Conservation (phyloP, 2,797 vertebrate genomes). For the Lagothrix lagotricha region DNA sequence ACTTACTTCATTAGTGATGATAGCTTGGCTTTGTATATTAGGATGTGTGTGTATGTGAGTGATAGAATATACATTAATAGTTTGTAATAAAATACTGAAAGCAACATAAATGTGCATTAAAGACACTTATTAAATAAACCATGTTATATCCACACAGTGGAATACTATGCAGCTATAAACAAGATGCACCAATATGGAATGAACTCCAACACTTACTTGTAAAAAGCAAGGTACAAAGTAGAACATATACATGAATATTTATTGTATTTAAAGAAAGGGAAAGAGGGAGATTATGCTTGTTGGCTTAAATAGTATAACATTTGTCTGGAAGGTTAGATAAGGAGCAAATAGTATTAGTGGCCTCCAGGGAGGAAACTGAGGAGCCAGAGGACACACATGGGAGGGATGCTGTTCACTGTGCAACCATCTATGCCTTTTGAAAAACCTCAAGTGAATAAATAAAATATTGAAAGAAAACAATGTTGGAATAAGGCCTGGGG, state of each 20-base stretch:
- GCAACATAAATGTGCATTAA: not conserved
- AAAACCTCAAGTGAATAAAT: not conserved
- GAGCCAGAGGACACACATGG: not conserved
- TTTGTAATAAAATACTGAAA: not conserved
- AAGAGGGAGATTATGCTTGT: not conserved
- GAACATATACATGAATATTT: not conserved
- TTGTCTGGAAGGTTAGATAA: not conserved
- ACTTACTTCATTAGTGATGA: not conserved
- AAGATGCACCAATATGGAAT: not conserved
- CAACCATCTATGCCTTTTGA: not conserved
- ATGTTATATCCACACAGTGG: not conserved
- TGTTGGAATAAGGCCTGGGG: not conserved
- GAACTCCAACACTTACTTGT: not conserved
- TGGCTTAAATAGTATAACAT: not conserved
- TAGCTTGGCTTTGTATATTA: not conserved
- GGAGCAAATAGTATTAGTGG: not conserved
- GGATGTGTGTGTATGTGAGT: not conserved
- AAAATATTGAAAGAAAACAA: not conserved
- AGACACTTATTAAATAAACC: not conserved
- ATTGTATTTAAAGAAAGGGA: not conserved
- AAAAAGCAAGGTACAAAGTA: not conserved
- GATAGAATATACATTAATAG: not conserved
- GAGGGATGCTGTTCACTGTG: not conserved
- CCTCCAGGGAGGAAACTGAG: not conserved
- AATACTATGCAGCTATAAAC: not conserved